phyloP scores from a whole-genome alignment of 2,113 vertebrate genomes.

The Aldabrachelys gigantea region DNA sequence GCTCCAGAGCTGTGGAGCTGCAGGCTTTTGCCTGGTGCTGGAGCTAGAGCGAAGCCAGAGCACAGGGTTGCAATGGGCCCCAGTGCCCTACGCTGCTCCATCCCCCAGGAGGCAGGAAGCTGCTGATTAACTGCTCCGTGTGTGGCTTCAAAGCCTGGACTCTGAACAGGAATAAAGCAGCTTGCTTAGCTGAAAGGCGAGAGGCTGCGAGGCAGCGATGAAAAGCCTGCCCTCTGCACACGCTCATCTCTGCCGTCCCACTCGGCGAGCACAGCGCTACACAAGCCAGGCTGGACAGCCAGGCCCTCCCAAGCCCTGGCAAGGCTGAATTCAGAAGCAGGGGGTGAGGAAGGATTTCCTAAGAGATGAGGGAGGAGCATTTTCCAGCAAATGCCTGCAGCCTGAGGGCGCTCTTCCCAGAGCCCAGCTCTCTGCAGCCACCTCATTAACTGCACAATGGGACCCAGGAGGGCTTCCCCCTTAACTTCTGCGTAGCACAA shows the following conservation, averaged over 20 bases:
- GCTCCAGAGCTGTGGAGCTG: too few relatives aligned
- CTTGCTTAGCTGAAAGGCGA: background rate
- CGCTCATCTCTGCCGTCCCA: background rate
- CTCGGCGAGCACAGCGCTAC: fast-evolving
- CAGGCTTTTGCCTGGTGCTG: too few relatives aligned
- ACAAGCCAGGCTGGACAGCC: too few relatives aligned
- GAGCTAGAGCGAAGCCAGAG: too few relatives aligned
- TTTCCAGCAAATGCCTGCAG: background rate
- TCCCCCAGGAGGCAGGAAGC: background rate
- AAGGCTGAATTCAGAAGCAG: background rate
- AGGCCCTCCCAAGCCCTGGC: background rate
- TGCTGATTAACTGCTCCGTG: background rate
- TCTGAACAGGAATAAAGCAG: background rate
- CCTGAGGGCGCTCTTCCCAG: background rate
- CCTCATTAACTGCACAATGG: fast-evolving
- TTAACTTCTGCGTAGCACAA: too few relatives aligned
- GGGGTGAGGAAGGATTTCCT: background rate
- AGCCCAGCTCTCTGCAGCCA: background rate
- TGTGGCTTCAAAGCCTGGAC: background rate
- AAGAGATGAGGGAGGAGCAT: too few relatives aligned
- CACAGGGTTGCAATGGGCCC: background rate
- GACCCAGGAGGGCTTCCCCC: background rate
- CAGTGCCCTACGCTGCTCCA: background rate
- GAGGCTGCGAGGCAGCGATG: background rate
- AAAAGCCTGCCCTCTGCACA: background rate